Conservation (phyloP, 2,888 invertebrate species). For the Stegophylla sp. region DNA sequence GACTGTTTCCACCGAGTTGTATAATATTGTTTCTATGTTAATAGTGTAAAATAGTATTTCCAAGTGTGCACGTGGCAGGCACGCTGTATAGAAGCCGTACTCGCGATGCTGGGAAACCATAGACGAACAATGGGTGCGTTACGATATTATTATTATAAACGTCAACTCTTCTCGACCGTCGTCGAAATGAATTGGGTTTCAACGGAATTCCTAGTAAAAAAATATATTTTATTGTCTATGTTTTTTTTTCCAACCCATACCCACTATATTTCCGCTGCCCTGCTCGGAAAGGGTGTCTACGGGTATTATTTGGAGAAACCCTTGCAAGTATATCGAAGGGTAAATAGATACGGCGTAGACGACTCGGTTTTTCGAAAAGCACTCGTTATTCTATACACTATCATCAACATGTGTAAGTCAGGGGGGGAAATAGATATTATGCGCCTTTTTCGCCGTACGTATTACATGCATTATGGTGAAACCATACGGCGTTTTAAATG, state of each 20-base stretch:
- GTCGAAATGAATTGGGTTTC: conserved; percentile 51
- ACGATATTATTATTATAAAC: conserved; percentile 13
- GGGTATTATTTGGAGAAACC: conserved; percentile 29
- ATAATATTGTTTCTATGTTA: no score
- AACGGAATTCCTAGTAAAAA: conserved; percentile 25
- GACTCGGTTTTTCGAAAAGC: neutral
- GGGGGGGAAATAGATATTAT: conserved; percentile 20
- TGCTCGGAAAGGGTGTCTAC: neutral
- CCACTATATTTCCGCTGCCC: conserved; percentile 13
- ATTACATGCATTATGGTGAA: neutral
- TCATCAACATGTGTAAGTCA: conserved; percentile 11
- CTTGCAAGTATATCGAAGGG: conserved; percentile 29
- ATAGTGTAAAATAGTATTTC: conserved; percentile 21
- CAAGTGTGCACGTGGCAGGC: conserved; percentile 18
- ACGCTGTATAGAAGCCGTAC: conserved; percentile 37
- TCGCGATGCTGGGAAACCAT: conserved; percentile 57
- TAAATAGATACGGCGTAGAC: neutral
- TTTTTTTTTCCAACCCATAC: neutral
- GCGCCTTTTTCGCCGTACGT: neutral
- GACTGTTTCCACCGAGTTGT: conserved; percentile 21
- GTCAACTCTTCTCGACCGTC: neutral
- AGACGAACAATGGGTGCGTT: conserved; percentile 35
- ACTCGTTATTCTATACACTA: neutral
- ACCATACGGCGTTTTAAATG: conserved; percentile 17
- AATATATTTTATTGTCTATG: neutral